A percentile compares a stretch with the other conserved stretches of the same genome.
These are phyloP conservation scores for Agriopis leucophaearia DNA, from an alignment of 2,888 invertebrate species.

Conservation along the genomic window DNA sequence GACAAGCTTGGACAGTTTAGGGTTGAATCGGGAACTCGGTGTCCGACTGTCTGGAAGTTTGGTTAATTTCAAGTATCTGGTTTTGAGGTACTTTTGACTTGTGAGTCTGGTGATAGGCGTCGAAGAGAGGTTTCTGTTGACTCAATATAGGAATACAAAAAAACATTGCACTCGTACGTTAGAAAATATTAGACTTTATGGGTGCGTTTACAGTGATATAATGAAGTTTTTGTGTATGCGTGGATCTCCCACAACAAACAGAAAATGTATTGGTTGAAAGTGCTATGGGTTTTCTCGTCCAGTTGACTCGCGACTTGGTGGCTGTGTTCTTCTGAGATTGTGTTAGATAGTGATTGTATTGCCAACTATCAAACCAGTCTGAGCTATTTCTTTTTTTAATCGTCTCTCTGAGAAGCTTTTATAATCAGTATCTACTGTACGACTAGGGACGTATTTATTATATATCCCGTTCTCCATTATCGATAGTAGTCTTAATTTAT, in stretches of 20 bases:
- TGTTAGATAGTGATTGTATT: too few species aligned
- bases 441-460: neutral
- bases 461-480: constrained; percentile 10
- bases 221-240: too few species aligned
- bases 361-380: too few species aligned
- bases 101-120: neutral
- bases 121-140: neutral
- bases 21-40: constrained; percentile 51
- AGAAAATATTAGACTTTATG: too few species aligned
- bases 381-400: too few species aligned
- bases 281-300: too few species aligned
- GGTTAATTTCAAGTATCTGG: constrained; percentile 52
- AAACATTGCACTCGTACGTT: neutral
- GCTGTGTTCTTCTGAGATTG: too few species aligned
- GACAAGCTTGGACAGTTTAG: constrained; percentile 60
- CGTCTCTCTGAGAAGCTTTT: too few species aligned
- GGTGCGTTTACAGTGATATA: too few species aligned
- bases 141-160: neutral
- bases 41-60: constrained; percentile 53
- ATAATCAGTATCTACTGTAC: neutral
- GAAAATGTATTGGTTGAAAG: too few species aligned
- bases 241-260: too few species aligned
- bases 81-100: constrained; percentile 40
- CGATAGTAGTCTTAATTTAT: constrained; percentile 50
- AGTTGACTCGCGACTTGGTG: too few species aligned